A percentile compares a stretch with the other conserved stretches of the same genome.
These are phyloP conservation scores for Notolepis coatsorum DNA, from an alignment of 2,797 vertebrate genomes.

Conservation along the genomic window DNA sequence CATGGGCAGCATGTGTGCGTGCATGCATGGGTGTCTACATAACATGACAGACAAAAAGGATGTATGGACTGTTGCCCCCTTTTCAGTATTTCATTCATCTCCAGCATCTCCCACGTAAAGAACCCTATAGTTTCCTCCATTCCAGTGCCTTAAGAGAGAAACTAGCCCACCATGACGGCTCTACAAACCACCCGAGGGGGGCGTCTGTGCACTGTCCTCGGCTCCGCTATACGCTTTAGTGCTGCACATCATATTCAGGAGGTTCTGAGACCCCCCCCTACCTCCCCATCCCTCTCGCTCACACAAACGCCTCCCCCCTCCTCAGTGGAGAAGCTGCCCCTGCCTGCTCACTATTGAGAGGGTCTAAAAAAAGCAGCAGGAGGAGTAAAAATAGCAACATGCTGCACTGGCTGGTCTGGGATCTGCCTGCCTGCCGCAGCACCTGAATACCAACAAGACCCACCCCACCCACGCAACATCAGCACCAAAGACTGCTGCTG, in stretches of 20 bases:
- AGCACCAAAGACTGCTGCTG: neutral
- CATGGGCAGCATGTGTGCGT: neutral
- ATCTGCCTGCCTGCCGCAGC: constrained; percentile 83
- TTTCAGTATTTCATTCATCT: constrained; percentile 8
- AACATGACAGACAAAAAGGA: neutral
- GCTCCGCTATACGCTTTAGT: constrained; percentile 40
- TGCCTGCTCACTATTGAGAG: constrained; percentile 90
- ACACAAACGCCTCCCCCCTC: constrained; percentile 21
- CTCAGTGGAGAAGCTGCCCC: constrained; percentile 70
- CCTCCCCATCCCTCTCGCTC: constrained; percentile 33
- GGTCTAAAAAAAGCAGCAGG: constrained; percentile 97
- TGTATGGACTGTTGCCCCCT: neutral
- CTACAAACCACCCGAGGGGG: constrained; percentile 49
- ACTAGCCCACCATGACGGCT: constrained; percentile 14
- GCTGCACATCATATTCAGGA: constrained; percentile 82
- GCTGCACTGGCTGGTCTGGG: constrained; percentile 92
- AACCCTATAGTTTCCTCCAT: constrained; percentile 18
- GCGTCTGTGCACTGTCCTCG: constrained; percentile 55
- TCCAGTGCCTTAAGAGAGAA: neutral
- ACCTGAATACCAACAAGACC: constrained; percentile 93
- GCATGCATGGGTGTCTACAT: neutral
- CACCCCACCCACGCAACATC: constrained; percentile 8
- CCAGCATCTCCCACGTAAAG: neutral
- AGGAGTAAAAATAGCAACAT: constrained; percentile 96
- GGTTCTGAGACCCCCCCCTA: constrained; percentile 85